phyloP scores from a whole-genome alignment of 2,113 vertebrate species.

The Oxygymnocypris stewartii region DNA sequence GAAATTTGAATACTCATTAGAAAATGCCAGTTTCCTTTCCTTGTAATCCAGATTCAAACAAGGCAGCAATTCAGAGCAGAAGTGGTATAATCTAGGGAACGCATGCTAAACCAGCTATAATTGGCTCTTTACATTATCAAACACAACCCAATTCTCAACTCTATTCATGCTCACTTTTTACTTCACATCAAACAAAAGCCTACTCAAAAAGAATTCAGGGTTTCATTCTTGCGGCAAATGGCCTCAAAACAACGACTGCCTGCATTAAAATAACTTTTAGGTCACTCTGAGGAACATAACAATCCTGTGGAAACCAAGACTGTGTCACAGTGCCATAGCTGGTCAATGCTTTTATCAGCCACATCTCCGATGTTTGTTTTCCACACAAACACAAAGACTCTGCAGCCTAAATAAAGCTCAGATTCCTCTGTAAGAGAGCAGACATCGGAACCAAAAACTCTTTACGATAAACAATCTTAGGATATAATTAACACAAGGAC shows the following conservation, averaged over 20 bases:
- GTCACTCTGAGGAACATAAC: not conserved
- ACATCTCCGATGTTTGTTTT: constrained; percentile 44
- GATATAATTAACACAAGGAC: not conserved
- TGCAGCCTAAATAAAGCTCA: constrained; percentile 36
- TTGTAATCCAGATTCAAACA: constrained; percentile 76
- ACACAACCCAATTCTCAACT: constrained; percentile 63
- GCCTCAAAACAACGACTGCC: not conserved
- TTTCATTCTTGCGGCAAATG: constrained; percentile 41
- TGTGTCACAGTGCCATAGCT: constrained; percentile 1
- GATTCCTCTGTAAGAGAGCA: constrained; percentile 14
- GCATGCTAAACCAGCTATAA: constrained; percentile 76
- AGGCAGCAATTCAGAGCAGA: constrained; percentile 75
- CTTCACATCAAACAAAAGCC: constrained; percentile 57
- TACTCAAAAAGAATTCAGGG: constrained; percentile 18
- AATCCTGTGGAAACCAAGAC: constrained; percentile 22
- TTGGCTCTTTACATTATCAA: constrained; percentile 75
- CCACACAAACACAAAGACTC: constrained; percentile 36
- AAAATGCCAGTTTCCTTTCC: constrained; percentile 75
- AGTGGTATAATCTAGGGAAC: constrained; percentile 74
- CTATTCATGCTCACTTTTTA: constrained; percentile 57
- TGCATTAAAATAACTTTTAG: not conserved
- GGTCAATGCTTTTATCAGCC: constrained; percentile 41
- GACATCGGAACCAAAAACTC: not conserved
- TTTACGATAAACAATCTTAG: not conserved
- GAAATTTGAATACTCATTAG: constrained; percentile 78